phyloP scores from a whole-genome alignment of 2,888 invertebrate species.

The Acanthosepion pharaonis region DNA sequence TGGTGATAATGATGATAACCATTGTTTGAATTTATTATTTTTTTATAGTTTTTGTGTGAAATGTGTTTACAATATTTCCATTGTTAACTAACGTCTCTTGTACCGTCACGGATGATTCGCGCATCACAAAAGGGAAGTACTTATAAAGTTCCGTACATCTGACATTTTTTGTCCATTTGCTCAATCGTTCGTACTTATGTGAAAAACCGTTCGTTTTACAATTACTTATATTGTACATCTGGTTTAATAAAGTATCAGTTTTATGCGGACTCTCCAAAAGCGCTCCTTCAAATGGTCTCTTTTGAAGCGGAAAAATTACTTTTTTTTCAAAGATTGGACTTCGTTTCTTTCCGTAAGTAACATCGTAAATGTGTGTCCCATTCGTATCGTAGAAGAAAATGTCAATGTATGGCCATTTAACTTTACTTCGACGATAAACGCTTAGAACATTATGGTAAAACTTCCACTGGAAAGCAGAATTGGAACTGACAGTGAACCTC shows the following conservation, averaged over 20 bases:
- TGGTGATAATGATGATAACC: not conserved
- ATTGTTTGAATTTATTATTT: not conserved
- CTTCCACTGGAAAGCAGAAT: conserved; percentile 40
- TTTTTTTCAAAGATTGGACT: not conserved
- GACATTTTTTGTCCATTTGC: not conserved
- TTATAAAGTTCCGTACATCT: not conserved
- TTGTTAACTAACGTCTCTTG: not conserved
- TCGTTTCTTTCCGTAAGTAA: not conserved
- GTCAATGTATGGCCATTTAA: conserved; percentile 49
- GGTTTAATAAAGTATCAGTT: not conserved
- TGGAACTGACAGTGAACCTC: not conserved
- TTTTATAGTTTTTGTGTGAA: not conserved
- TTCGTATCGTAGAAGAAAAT: conserved; percentile 49
- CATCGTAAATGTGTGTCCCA: conserved; percentile 47
- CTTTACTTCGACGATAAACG: not conserved
- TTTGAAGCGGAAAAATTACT: not conserved
- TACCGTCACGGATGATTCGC: not conserved
- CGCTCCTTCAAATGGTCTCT: not conserved
- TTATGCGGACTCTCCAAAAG: not conserved
- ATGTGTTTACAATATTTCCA: not conserved
- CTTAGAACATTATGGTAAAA: conserved; percentile 45
- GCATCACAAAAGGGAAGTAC: not conserved
- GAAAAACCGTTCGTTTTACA: not conserved
- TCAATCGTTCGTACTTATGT: not conserved
- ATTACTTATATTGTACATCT: not conserved